These are phyloP conservation scores for Prosapia bicincta DNA, from an alignment of 2,888 invertebrate genomes.

Conservation along the genomic window DNA sequence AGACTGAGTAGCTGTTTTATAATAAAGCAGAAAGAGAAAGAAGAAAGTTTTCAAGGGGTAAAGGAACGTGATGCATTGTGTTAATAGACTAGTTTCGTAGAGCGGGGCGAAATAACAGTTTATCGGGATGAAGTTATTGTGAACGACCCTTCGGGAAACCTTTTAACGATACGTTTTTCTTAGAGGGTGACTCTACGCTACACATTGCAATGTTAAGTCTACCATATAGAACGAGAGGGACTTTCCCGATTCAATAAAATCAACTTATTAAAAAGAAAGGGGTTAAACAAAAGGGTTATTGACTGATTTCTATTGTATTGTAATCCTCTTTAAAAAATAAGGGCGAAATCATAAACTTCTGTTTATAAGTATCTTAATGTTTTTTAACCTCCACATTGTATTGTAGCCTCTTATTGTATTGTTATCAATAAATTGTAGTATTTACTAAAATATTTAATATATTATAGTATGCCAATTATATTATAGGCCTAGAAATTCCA, in stretches of 20 bases:
- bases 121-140: neutral
- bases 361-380: too few species aligned
- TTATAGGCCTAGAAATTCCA: too few species aligned
- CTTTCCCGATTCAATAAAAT: neutral
- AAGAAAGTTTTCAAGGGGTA: neutral
- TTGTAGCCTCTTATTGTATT: too few species aligned
- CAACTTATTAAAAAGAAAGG: neutral
- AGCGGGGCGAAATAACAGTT: conserved; percentile 2
- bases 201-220: neutral
- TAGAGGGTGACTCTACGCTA: neutral
- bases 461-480: too few species aligned
- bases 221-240: neutral
- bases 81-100: conserved; percentile 17
- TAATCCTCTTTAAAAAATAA: too few species aligned
- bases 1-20: neutral
- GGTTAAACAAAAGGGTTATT: too few species aligned
- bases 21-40: neutral
- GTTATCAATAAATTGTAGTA: too few species aligned
- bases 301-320: too few species aligned
- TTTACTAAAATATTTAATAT: too few species aligned
- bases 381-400: too few species aligned
- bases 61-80: conserved; percentile 16
- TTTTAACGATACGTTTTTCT: conserved; percentile 2
- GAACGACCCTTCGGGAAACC: conserved; percentile 2
- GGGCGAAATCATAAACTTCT: too few species aligned